Evolutionary conservation across 2,113 vertebrate genomes (phyloP).

Genomic region (Cariama cristata): DNA sequence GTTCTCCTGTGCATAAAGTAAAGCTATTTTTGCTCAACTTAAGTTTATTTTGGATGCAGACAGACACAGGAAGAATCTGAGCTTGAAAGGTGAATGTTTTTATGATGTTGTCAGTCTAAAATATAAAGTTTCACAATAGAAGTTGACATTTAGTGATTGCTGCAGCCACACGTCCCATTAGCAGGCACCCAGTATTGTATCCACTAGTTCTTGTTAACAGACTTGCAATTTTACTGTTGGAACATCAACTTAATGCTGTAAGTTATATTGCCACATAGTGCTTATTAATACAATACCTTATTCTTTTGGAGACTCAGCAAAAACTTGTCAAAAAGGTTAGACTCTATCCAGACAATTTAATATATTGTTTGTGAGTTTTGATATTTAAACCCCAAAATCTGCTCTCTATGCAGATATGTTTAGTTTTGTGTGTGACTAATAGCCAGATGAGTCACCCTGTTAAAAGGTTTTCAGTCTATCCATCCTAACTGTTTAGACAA

Average conservation of each 20-base stretch:
- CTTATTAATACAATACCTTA: neutral
- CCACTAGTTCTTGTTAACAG: neutral
- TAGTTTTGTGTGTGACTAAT: constrained; percentile 24
- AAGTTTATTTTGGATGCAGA: neutral
- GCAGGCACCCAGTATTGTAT: neutral
- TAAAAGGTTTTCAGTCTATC: neutral
- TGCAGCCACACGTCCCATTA: neutral
- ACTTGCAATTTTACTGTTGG: neutral
- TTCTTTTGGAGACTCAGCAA: neutral
- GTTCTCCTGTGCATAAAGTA: neutral
- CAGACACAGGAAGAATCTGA: neutral
- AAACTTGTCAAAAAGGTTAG: neutral
- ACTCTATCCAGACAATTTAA: neutral
- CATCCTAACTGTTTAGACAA: neutral
- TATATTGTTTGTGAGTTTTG: neutral
- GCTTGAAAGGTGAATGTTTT: neutral
- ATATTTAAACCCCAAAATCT: neutral
- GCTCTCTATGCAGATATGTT: neutral
- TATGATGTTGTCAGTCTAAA: neutral
- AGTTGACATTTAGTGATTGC: neutral
- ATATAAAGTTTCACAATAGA: neutral
- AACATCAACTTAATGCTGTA: neutral
- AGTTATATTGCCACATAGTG: neutral
- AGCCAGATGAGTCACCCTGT: constrained; percentile 24
- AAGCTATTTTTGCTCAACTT: neutral